Evolutionary conservation across 2,797 vertebrate genomes (phyloP).

Genomic region (Picus viridis): DNA sequence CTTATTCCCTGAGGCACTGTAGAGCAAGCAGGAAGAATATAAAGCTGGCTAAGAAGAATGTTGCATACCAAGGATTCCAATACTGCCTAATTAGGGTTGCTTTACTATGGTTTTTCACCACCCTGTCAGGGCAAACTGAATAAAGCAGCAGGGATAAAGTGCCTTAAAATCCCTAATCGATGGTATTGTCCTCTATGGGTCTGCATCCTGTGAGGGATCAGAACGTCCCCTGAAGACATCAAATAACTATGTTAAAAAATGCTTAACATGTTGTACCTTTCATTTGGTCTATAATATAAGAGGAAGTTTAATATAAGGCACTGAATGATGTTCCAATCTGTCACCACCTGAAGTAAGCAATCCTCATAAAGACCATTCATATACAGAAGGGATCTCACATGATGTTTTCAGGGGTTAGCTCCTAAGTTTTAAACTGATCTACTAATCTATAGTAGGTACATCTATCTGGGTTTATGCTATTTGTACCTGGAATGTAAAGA

Average conservation of each 20-base stretch:
- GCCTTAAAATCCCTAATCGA: not conserved
- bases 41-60: conserved; percentile 19
- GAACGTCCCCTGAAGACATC: not conserved
- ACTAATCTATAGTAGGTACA: not conserved
- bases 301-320: not conserved
- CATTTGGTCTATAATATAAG: not conserved
- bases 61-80: conserved; percentile 5
- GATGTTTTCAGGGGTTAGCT: not conserved
- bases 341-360: not conserved
- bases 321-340: not conserved
- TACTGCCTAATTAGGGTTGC: not conserved
- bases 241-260: not conserved
- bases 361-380: not conserved
- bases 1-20: not conserved
- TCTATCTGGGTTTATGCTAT: not conserved
- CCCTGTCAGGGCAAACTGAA: not conserved
- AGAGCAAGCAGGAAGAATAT: conserved; percentile 1
- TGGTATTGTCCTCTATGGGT: not conserved
- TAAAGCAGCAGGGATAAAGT: not conserved
- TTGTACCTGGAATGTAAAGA: not conserved
- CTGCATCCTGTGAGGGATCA: not conserved
- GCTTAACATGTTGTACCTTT: not conserved
- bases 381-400: not conserved
- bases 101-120: conserved; percentile 12
- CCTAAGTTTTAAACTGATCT: not conserved